phyloP scores from a whole-genome alignment of 1,140 invertebrate species.

The Muscidifurax raptorellus region DNA sequence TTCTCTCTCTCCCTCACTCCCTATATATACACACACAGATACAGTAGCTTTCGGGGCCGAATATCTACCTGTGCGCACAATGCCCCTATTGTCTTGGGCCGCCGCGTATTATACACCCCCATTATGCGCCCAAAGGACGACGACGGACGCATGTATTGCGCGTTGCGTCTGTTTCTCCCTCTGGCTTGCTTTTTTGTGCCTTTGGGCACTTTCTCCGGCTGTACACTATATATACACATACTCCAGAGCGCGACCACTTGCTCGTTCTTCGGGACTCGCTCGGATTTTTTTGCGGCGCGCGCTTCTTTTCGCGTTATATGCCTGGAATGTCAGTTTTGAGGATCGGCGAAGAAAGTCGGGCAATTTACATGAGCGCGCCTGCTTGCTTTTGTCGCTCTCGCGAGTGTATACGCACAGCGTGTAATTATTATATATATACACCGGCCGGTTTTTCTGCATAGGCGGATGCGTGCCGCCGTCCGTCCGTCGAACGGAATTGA shows the following conservation, averaged over 20 bases:
- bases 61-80: constrained; percentile 70
- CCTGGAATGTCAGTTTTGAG: constrained; percentile 29
- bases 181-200: neutral
- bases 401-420: neutral
- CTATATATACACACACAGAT: neutral
- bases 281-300: neutral
- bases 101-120: constrained; percentile 70
- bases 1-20: constrained; percentile 47
- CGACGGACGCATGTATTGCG: constrained; percentile 60
- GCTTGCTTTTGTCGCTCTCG: neutral
- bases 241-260: neutral
- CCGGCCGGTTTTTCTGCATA: constrained; percentile 1
- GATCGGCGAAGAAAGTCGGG: constrained; percentile 27
- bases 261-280: neutral
- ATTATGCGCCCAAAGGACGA: constrained; percentile 67
- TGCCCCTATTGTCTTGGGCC: constrained; percentile 73
- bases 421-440: constrained; percentile 37
- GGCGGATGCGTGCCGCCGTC: neutral
- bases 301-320: constrained; percentile 39
- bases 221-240: no score
- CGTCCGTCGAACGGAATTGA: neutral
- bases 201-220: constrained; percentile 32
- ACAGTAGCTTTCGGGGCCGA: constrained; percentile 44
- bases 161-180: neutral
- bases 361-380: constrained; percentile 15